phyloP scores from a whole-genome alignment of 23 tunicate genomes.

The Ascidia mentula region DNA sequence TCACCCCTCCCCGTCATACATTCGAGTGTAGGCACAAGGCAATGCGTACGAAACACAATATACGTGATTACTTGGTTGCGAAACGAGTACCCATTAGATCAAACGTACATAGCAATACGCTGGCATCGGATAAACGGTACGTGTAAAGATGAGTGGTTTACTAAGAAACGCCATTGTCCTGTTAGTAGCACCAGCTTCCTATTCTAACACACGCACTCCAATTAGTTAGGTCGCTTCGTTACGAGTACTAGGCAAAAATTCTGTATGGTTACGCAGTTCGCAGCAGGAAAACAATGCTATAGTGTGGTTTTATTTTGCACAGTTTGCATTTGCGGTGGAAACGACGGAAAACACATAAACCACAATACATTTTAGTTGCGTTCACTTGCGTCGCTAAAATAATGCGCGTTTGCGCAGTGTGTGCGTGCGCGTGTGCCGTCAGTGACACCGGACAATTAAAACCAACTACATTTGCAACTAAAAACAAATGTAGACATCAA shows the following conservation, averaged over 20 bases:
- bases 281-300: no score
- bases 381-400: no score
- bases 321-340: background rate
- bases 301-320: background rate
- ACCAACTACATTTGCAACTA: no score
- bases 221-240: background rate
- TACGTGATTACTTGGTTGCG: no score
- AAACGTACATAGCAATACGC: background rate
- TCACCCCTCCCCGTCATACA: no score
- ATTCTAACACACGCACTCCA: background rate
- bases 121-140: background rate
- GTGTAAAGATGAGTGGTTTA: slow-evolving; percentile 1
- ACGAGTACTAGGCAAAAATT: background rate
- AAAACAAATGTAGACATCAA: no score
- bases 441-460: no score
- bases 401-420: no score
- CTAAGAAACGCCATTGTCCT: slow-evolving; percentile 3
- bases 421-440: no score
- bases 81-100: no score
- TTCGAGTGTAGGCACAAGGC: no score
- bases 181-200: background rate
- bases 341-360: background rate
- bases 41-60: no score
- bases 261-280: background rate
- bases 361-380: background rate